Evolutionary conservation across 2,888 invertebrate species (phyloP).

Genomic region (Erebia palarica): DNA sequence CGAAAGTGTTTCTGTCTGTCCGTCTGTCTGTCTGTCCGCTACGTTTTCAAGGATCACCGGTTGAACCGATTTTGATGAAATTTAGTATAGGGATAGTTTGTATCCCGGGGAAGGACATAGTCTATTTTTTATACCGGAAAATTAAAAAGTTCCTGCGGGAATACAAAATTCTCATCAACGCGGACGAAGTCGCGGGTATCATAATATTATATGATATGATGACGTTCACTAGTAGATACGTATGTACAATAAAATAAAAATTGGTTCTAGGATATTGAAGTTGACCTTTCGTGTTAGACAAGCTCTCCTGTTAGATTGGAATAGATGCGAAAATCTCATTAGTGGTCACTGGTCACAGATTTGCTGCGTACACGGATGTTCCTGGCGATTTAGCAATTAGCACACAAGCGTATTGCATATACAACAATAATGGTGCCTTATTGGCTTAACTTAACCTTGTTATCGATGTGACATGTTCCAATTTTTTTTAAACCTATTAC

Average conservation of each 20-base stretch:
- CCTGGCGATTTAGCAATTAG: slow-evolving; percentile 15
- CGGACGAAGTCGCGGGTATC: no score
- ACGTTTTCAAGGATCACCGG: no score
- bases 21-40: no score
- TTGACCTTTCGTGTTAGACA: not conserved
- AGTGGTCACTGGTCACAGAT: slow-evolving; percentile 15
- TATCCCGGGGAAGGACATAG: no score
- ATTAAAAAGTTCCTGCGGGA: no score
- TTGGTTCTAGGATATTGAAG: not conserved
- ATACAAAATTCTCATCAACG: no score
- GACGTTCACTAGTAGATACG: not conserved
- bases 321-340: slow-evolving; percentile 9
- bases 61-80: no score
- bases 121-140: no score
- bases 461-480: not conserved
- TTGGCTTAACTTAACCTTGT: slow-evolving; percentile 11
- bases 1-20: no score
- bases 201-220: no score
- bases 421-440: slow-evolving; percentile 11
- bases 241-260: not conserved
- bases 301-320: not conserved
- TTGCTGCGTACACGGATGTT: slow-evolving; percentile 1
- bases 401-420: slow-evolving; percentile 5
- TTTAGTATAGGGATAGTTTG: no score
- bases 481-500: not conserved